Conservation (phyloP, 2,888 invertebrate species). For the Gari tellinella region DNA sequence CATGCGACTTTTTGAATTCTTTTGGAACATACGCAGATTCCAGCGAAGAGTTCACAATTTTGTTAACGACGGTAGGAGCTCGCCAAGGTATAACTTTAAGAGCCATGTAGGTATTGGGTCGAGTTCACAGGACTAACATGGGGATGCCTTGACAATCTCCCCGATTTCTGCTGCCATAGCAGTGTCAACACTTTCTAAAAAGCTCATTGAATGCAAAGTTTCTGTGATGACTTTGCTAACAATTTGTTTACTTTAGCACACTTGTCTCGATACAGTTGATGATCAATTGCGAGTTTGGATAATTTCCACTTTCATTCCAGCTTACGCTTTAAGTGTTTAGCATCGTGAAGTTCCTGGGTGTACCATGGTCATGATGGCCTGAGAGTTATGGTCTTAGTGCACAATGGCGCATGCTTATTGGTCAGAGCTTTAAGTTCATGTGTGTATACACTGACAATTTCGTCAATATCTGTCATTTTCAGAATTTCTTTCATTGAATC, state of each 20-base stretch:
- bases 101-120: no score
- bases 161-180: no score
- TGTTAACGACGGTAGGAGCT: no score
- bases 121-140: no score
- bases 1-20: no score
- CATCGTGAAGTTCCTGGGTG: conserved; percentile 45
- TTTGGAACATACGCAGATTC: no score
- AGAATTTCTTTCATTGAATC: no score
- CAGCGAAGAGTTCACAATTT: no score
- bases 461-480: conserved; percentile 12
- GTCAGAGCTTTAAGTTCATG: conserved; percentile 9
- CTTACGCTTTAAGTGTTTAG: conserved; percentile 43
- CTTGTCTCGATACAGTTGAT: conserved; percentile 41
- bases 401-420: conserved; percentile 29
- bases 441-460: conserved; percentile 8
- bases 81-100: no score
- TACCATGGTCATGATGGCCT: conserved; percentile 41
- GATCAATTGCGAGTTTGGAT: conserved; percentile 36
- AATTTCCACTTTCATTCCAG: conserved; percentile 44
- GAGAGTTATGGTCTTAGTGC: conserved; percentile 34
- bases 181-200: no score
- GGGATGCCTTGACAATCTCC: no score
- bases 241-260: conserved; percentile 38
- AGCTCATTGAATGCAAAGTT: no score
- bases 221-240: conserved; percentile 21